A percentile compares a stretch with the other conserved stretches of the same genome.
These are phyloP conservation scores for Pheosia tremula DNA, from an alignment of 2,888 invertebrate species.

Conservation along the genomic window DNA sequence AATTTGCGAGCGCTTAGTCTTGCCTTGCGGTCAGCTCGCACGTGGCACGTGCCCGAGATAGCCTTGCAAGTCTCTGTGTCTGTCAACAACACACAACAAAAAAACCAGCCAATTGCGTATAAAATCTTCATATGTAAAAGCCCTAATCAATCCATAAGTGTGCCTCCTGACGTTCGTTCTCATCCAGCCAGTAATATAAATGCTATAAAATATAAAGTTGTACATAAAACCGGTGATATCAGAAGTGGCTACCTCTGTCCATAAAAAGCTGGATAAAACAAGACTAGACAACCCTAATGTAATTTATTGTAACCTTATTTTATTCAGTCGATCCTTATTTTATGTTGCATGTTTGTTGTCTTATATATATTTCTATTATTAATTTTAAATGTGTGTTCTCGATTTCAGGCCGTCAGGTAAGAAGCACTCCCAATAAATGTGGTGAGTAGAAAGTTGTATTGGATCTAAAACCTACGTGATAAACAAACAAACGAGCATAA, in stretches of 20 bases:
- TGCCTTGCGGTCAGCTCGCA: too few species aligned
- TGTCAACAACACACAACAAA: too few species aligned
- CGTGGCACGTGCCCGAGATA: too few species aligned
- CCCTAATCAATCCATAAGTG: too few species aligned
- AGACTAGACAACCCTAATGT: background rate
- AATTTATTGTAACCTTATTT: background rate
- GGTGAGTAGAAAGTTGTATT: conserved; percentile 53
- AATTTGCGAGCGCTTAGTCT: too few species aligned
- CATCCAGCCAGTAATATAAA: too few species aligned
- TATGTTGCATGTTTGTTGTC: conserved; percentile 31
- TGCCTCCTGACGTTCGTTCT: too few species aligned
- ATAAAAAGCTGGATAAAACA: too few species aligned
- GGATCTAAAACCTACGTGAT: conserved; percentile 41
- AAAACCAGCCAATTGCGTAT: too few species aligned
- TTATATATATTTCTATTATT: conserved; percentile 10
- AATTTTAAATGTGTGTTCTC: conserved; percentile 6
- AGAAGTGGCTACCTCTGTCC: background rate
- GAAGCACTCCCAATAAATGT: conserved; percentile 42
- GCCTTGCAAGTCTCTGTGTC: too few species aligned
- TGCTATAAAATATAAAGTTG: too few species aligned
- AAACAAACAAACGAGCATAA: conserved; percentile 26
- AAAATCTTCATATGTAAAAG: too few species aligned
- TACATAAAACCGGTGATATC: background rate
- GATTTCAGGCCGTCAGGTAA: conserved; percentile 33
- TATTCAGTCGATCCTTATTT: background rate